Evolutionary conservation across 1,140 invertebrate genomes (phyloP), one percentile per base, ranked within the genome.

Genomic region (Papilio glaucus): DNA sequence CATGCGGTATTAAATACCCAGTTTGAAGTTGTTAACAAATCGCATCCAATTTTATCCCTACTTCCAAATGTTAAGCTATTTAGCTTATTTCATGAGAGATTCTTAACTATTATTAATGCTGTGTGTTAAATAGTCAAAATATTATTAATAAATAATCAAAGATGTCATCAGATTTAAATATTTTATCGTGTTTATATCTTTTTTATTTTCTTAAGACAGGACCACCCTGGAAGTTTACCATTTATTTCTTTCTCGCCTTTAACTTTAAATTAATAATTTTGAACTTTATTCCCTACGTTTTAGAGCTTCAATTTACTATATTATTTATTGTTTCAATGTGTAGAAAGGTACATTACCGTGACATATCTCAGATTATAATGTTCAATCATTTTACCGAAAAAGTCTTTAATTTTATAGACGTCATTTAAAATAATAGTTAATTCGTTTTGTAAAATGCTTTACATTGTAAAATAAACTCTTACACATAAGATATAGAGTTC

Each of bases 341-440:
- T 42, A n/a, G n/a, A 37, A 72, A 29, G 62, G 24, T 6, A 68
- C 45, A 60, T 61, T 33, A 65, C 42, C 26, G 61, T 49, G 62
- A 29, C 12, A 57, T 74, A 73, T 76, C 76, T 79, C 77, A 70
- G 76, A 72, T 73, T 74, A 78, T 80, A 79, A 83, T 79, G 77
- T 80, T 57, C 26, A 82, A 79, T 84, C 81, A 86, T 82, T 84
- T 76, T 79, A 60, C 62, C 74, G 78, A 82, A 86, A 79, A 72
- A 75, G 69, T 65, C 71, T 77, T 77, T 78, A 85, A 84, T 82
- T 81, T 80, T 82, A 82, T 79, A 79, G 73, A 81, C 77, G 76
- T 76, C 76, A 38, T 79, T 38, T 33, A 73, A 72, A 73, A 75
- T 74, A 10, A 71, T 69, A 49, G n/a, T 67, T 53, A 38, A 4